phyloP scores from a whole-genome alignment of 2,113 vertebrate species.

The Notothenia coriiceps region DNA sequence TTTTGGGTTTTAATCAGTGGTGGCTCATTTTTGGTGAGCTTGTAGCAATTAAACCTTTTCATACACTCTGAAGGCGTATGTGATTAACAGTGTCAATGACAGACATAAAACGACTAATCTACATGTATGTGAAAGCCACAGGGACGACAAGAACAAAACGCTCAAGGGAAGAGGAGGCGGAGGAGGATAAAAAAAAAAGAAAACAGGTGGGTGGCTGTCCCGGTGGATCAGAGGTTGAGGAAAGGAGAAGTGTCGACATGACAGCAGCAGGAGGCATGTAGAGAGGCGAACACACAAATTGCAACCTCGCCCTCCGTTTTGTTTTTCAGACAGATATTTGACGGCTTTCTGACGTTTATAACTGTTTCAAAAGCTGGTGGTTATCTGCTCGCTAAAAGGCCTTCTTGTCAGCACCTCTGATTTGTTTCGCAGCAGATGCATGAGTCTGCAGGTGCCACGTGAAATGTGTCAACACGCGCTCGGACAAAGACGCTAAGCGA shows the following conservation, averaged over 20 bases:
- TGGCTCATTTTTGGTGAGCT: not conserved
- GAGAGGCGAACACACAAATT: constrained; percentile 3
- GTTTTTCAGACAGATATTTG: constrained; percentile 25
- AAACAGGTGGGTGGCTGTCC: constrained; percentile 26
- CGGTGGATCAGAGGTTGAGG: constrained; percentile 12
- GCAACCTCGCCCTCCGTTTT: constrained; percentile 30
- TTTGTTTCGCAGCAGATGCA: constrained; percentile 63
- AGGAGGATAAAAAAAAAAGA: not conserved
- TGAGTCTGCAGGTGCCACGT: constrained; percentile 49
- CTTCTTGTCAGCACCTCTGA: constrained; percentile 62
- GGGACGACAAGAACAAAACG: not conserved
- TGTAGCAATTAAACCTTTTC: not conserved
- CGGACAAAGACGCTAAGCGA: constrained; percentile 3
- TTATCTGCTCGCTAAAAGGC: constrained; percentile 48
- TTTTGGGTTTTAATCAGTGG: not conserved
- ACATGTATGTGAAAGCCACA: not conserved
- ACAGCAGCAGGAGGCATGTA: not conserved
- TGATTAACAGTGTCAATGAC: not conserved
- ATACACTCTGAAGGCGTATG: not conserved
- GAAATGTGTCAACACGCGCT: constrained; percentile 54
- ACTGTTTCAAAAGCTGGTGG: constrained; percentile 57
- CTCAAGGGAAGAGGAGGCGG: constrained; percentile 2
- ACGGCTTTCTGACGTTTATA: constrained; percentile 38
- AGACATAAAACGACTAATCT: not conserved
- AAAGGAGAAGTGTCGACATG: not conserved